phyloP scores from a whole-genome alignment of 2,888 invertebrate species.

The Acanthococcus lagerstroemiae region DNA sequence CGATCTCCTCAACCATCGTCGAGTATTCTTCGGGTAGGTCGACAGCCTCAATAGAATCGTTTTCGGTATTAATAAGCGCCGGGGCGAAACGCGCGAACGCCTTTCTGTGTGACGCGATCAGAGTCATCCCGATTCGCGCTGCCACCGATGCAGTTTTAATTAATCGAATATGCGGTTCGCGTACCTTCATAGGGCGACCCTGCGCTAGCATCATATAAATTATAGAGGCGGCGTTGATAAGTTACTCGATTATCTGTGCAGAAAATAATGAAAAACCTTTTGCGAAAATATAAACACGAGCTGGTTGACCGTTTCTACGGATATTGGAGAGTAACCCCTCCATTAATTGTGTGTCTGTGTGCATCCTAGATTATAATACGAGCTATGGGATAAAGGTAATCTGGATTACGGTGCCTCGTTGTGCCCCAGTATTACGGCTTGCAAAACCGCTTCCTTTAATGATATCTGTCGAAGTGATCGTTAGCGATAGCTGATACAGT shows the following conservation, averaged over 20 bases:
- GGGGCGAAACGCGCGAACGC: no score
- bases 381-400: not conserved
- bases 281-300: not conserved
- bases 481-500: not conserved
- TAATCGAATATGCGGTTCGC: not conserved
- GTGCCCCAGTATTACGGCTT: not conserved
- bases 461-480: constrained; percentile 15
- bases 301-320: not conserved
- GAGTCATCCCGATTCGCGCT: not conserved
- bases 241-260: not conserved
- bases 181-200: not conserved
- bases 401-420: constrained; percentile 4
- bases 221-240: constrained; percentile 28
- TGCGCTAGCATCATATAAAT: constrained; percentile 6
- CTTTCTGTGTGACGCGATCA: not conserved
- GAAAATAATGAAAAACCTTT: not conserved
- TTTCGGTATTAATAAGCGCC: not conserved
- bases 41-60: no score
- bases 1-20: constrained; percentile 55
- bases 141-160: no score
- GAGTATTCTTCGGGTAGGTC: constrained; percentile 25
- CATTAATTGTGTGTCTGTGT: no score
- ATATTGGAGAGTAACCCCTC: no score
- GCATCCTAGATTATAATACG: not conserved
- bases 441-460: constrained; percentile 11